Base-by-base conservation (phyloP, 2,113 vertebrate genomes). In the Chaenogobius annularis region DNA sequence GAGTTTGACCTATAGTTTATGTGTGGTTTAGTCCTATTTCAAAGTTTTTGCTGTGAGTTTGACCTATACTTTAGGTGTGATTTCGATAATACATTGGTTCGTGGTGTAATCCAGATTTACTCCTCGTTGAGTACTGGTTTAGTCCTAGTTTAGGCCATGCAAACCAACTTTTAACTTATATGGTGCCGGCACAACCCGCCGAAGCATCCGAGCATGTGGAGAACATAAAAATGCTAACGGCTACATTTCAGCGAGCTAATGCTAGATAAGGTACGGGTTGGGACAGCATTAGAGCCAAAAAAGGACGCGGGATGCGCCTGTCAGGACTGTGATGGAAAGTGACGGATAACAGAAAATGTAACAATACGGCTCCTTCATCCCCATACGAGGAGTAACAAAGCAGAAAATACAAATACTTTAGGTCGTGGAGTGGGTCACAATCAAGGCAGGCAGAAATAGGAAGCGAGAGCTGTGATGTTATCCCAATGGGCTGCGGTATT, bases 151-250 rank as follows among this genome's bases (percentile, higher is more conserved):
- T 43, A 19, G 56, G 65, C 70, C 72, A 64, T 19, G 62, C 17
- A 69, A 14, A 63, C 20, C 22, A 50, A 31, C 23, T 44, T 61
- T 69, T 35, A 54, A 68, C 67, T 35, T 66, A 59, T 58, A 40
- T 17, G 64, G 72, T 70, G 71, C 69, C 22, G 50, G 66, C 46
- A 76, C 64, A 74, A 17, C 22, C n/a, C n/a, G 55, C 71, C 61
- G 75, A 74, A 47, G 67, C 22, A 5, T 19, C 15, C 15, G 70
- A 72, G 71, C 72, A 75, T 19, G 55, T 67, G 69, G 7, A n/a
- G 22, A 75, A 74, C 69, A 72, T 73, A 58, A 78, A 83, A 74
- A 84, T 55, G 20, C 66, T 59, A 54, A 37, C 63, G 71, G 62
- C 47, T 19, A 52, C 52, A 62, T 4, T 15, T 47, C 58, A 15